Evolutionary conservation across 2,888 invertebrate genomes (phyloP).

Genomic region (Nomada fucata): DNA sequence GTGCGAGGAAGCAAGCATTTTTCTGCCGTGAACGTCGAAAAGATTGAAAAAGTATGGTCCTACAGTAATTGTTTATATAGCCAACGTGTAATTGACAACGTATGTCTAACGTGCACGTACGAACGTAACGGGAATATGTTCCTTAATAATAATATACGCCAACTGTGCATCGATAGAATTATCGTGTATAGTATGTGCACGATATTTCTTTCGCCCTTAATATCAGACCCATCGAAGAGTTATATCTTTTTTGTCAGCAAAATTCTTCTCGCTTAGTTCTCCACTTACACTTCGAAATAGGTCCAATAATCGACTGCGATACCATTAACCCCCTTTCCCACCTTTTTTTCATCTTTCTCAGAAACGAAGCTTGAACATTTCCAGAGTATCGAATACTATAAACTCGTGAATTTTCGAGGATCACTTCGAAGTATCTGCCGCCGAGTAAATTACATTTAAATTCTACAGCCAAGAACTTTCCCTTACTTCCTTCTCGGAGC

Average conservation of each 20-base stretch:
- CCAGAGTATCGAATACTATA: neutral
- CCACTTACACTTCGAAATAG: neutral
- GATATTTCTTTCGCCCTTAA: neutral
- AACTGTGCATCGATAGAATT: neutral
- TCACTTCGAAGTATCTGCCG: neutral
- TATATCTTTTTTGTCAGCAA: neutral
- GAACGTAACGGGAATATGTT: no score
- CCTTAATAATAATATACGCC: no score
- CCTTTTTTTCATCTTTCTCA: neutral
- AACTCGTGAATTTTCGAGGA: no score
- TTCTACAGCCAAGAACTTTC: neutral
- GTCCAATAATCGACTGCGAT: neutral
- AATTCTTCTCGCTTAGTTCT: neutral
- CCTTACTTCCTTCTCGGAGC: neutral
- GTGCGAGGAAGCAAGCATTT: neutral
- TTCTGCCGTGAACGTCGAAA: no score
- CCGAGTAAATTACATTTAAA: neutral
- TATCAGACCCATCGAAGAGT: neutral
- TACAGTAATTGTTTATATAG: no score
- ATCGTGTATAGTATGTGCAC: neutral
- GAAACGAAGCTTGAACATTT: neutral
- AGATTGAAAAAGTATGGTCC: neutral
- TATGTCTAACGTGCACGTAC: no score
- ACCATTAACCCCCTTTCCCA: neutral
- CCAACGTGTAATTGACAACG: no score